Percentiles rank a stretch among this genome's conserved stretches.
Conservation (phyloP, 2,888 invertebrate genomes). For the Hypena proboscidalis region DNA sequence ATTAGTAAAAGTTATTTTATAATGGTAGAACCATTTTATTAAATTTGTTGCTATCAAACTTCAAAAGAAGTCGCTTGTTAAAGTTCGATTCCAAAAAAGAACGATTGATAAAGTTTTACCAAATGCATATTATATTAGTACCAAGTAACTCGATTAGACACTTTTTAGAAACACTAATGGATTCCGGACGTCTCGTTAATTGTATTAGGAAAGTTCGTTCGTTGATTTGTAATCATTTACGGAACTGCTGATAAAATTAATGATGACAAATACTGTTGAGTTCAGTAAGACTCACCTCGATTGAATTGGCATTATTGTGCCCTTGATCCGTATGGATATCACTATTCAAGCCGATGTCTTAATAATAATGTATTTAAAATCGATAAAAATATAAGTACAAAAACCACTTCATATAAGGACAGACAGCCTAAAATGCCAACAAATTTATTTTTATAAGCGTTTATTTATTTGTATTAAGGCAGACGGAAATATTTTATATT, state of each 20-base stretch:
- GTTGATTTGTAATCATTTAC: constrained; percentile 28
- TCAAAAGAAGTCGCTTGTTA: too few relatives aligned
- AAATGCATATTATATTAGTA: too few relatives aligned
- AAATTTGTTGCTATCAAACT: too few relatives aligned
- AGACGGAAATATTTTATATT: constrained; percentile 41
- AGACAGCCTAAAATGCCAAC: constrained; percentile 34
- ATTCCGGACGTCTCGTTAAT: constrained; percentile 46
- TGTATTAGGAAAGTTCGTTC: constrained; percentile 35
- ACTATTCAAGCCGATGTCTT: constrained; percentile 29
- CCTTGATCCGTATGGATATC: constrained; percentile 47
- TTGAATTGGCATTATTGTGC: constrained; percentile 39
- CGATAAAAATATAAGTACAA: constrained; percentile 6
- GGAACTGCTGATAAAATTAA: constrained; percentile 23
- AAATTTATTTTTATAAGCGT: constrained; percentile 49
- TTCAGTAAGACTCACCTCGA: constrained; percentile 38
- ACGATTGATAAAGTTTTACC: neutral
- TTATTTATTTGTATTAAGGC: constrained; percentile 51
- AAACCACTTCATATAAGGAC: constrained; percentile 31
- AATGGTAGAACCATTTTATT: too few relatives aligned
- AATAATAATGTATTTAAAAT: constrained; percentile 28
- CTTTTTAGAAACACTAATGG: constrained; percentile 44
- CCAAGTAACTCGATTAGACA: constrained; percentile 31
- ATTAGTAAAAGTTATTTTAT: too few relatives aligned
- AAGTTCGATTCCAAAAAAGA: neutral
- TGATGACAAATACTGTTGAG: constrained; percentile 12